A percentile compares a stretch with the other conserved stretches of the same genome.
phyloP scores from a whole-genome alignment of 2,888 invertebrate genomes.

The Drosophila lacicola region DNA sequence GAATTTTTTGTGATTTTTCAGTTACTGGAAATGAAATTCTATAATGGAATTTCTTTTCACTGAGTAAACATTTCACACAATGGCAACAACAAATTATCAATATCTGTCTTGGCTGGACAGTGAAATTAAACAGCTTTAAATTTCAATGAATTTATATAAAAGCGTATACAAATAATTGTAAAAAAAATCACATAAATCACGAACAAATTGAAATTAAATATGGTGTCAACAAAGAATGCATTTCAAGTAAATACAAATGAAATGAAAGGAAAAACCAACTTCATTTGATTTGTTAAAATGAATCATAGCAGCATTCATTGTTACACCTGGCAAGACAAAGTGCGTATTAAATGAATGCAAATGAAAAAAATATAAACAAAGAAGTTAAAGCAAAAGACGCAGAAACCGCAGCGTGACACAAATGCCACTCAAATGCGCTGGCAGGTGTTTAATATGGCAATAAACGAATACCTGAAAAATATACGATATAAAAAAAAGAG shows the following conservation, averaged over 20 bases:
- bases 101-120: background rate
- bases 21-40: slow-evolving; percentile 11
- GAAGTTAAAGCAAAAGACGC: slow-evolving; percentile 13
- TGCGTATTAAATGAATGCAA: slow-evolving; percentile 35
- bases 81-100: slow-evolving; percentile 2
- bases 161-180: background rate
- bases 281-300: slow-evolving; percentile 4
- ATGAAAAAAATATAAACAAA: slow-evolving; percentile 9
- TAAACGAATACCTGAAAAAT: slow-evolving; percentile 10
- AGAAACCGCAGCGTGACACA: slow-evolving; percentile 26
- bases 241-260: background rate
- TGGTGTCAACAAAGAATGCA: background rate
- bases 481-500: background rate
- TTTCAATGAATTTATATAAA: slow-evolving; percentile 1
- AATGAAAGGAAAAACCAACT: background rate
- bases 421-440: slow-evolving; percentile 27
- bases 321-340: slow-evolving; percentile 1
- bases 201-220: slow-evolving; percentile 25
- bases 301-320: slow-evolving; percentile 17
- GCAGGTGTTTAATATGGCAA: slow-evolving; percentile 42
- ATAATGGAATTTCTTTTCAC: slow-evolving; percentile 9
- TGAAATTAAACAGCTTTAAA: slow-evolving; percentile 2
- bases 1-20: background rate
- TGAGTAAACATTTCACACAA: slow-evolving; percentile 16
- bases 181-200: background rate